These are phyloP conservation scores for Tragelaphus imberbis DNA, from an alignment of 2,113 vertebrate genomes.

Conservation along the genomic window DNA sequence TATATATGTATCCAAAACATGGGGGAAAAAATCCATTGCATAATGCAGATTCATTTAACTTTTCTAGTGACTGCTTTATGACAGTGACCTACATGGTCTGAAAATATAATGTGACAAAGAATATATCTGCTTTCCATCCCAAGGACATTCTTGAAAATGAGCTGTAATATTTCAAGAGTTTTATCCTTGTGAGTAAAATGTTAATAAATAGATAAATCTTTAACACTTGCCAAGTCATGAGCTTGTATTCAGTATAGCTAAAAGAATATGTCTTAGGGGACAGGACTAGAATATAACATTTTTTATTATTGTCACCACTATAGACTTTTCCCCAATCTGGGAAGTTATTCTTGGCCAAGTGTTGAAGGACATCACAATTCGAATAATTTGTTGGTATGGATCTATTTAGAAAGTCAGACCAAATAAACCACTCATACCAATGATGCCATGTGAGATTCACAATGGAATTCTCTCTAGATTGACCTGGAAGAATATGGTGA, in stretches of 20 bases:
- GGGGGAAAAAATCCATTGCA: slow-evolving; percentile 32
- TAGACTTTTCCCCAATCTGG: neutral
- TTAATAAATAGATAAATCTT: slow-evolving; percentile 72
- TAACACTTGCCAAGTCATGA: slow-evolving; percentile 51
- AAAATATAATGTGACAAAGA: slow-evolving; percentile 59
- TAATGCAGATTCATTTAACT: slow-evolving; percentile 52
- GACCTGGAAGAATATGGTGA: neutral
- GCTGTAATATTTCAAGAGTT: slow-evolving; percentile 64
- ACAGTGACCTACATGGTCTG: slow-evolving; percentile 55
- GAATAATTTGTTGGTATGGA: neutral
- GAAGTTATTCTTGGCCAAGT: neutral
- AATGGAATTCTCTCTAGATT: neutral
- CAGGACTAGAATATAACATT: slow-evolving; percentile 8
- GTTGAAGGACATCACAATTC: neutral
- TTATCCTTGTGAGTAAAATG: slow-evolving; percentile 66
- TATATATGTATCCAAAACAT: slow-evolving; percentile 48
- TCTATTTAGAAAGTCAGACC: neutral
- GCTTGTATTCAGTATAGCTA: slow-evolving; percentile 54
- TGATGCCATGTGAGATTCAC: neutral
- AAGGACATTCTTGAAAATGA: slow-evolving; percentile 69
- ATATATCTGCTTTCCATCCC: slow-evolving; percentile 64
- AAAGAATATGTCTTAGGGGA: neutral
- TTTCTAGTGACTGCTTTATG: slow-evolving; percentile 64
- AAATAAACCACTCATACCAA: neutral
- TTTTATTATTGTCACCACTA: slow-evolving; percentile 14